Evolutionary conservation across 1,140 invertebrate genomes (phyloP), one percentile per base, ranked within the genome.

Genomic region (Trypoxylus dichotomus): DNA sequence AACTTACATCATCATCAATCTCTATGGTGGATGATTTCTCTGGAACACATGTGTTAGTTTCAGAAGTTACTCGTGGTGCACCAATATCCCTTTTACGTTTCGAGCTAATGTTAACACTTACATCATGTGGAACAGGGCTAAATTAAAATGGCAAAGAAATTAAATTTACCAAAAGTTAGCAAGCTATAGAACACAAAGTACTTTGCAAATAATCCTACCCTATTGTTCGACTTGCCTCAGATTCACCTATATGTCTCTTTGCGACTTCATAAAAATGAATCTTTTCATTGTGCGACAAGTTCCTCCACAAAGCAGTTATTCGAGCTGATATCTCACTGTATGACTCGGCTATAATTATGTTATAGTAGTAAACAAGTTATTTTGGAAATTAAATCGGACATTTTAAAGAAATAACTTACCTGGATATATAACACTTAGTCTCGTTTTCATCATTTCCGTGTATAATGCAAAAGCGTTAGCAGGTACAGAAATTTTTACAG

Each of bases 381-480:
- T n/a, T n/a, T n/a, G n/a, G n/a, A 37, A 73, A 37, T 41, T 73
- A 3, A 10, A 37, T 13, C n/a, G 41, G 6, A 15, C 41, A 37
- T 10, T 41, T 21, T 74, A 54, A n/a, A 0, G 15, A 54, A n/a
- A n/a, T 19, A 74, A 73, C 76, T 80, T 81, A 85, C 85, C 80
- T 75, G 86, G 89, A 85, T 88, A 81, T 79, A 88, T 82, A n/a
- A 80, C 75, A 5, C 87, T 84, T 71, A 90, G 77, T 78, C 86
- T 85, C 75, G 85, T 83, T 27, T 88, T 82, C 85, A 88, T 88
- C 77, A 89, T 86, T 79, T 88, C 87, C 1, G 87, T 87, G 82
- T 89, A 90, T 37, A 90, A 86, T 88, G 89, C 90, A 81, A 90
- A 90, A 6, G 89, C 87, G 83, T 87, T 89, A n/a, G 86, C 86